Conservation (phyloP, 2,113 vertebrate genomes). For the Syngnathus typhle region DNA sequence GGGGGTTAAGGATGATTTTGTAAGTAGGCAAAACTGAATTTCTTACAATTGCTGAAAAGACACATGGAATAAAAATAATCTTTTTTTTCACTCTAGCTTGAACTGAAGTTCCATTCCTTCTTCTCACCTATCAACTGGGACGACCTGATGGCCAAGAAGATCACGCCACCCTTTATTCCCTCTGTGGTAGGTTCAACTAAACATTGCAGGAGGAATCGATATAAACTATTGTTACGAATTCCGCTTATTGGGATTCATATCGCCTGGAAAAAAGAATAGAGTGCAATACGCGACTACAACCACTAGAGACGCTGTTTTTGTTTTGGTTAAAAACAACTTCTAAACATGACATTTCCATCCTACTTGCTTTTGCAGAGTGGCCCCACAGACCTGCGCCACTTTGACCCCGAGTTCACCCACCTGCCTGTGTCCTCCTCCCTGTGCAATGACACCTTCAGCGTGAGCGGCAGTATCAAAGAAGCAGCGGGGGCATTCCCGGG, state of each 20-base stretch:
- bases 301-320: no score
- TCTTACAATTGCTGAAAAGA: not conserved
- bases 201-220: not conserved
- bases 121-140: conserved; percentile 79
- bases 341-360: not conserved
- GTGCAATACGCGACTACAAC: no score
- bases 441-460: conserved; percentile 54
- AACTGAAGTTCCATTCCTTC: conserved; percentile 72
- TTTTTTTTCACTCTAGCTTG: conserved; percentile 57
- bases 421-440: conserved; percentile 71
- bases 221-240: no score
- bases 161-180: conserved; percentile 71
- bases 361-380: conserved; percentile 57
- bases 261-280: no score
- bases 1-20: conserved; percentile 72
- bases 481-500: conserved; percentile 75
- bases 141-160: conserved; percentile 75
- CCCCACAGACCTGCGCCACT: conserved; percentile 74
- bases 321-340: not conserved
- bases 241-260: no score
- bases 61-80: conserved; percentile 3
- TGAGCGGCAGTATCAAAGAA: conserved; percentile 71
- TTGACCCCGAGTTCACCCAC: conserved; percentile 78
- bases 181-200: conserved; percentile 67
- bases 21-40: conserved; percentile 45